Evolutionary conservation across 2,888 invertebrate species (phyloP).

Genomic region (Melieria picta): DNA sequence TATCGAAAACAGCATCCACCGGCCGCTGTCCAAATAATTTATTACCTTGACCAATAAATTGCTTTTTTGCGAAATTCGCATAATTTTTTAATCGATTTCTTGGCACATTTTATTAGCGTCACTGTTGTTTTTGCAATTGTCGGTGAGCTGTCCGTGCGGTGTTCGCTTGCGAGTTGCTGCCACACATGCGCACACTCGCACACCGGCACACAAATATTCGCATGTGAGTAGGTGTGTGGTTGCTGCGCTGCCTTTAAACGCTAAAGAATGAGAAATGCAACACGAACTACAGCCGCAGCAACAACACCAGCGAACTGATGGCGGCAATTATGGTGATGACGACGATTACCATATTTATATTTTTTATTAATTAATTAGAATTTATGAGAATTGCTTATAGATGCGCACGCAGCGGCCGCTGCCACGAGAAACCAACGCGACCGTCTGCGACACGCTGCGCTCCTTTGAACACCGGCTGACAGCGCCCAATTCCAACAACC

Average conservation of each 20-base stretch:
- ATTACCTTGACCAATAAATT: conserved; percentile 35
- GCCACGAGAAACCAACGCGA: conserved; percentile 1
- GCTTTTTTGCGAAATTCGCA: conserved; percentile 12
- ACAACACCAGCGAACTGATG: conserved; percentile 13
- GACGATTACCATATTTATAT: conserved; percentile 33
- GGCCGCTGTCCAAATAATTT: conserved; percentile 13
- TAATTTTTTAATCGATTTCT: conserved; percentile 30
- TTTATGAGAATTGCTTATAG: conserved; percentile 35
- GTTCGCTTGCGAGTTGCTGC: background rate
- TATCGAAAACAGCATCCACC: background rate
- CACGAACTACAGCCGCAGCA: background rate
- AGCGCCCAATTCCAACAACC: background rate
- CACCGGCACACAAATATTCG: background rate
- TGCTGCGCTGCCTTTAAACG: background rate
- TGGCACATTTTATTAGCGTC: conserved; percentile 30
- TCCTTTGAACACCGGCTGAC: background rate
- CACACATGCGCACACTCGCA: too few species aligned
- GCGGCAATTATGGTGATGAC: conserved; percentile 31
- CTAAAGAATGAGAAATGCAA: background rate
- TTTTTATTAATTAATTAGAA: conserved; percentile 39
- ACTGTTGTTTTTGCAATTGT: conserved; percentile 3
- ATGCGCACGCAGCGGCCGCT: conserved; percentile 5
- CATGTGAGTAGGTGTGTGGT: background rate
- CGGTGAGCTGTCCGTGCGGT: background rate
- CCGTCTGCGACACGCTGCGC: conserved; percentile 2